Conservation (phyloP, 2,797 vertebrate species). For the Phataginus tricuspis region DNA sequence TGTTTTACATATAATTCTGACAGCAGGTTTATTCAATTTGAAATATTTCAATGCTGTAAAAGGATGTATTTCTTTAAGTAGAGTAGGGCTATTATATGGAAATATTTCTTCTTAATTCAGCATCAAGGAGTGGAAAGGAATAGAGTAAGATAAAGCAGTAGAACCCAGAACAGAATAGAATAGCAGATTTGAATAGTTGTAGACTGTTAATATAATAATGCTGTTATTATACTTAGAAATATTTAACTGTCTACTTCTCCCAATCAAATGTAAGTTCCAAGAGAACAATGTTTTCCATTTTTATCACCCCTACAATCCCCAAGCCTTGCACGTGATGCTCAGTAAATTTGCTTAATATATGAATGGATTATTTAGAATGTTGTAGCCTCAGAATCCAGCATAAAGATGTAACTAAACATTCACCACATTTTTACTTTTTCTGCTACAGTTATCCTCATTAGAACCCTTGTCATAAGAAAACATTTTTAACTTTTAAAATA, state of each 20-base stretch:
- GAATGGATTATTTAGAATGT: background rate
- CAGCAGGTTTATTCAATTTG: background rate
- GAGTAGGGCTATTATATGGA: background rate
- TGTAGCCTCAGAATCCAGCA: background rate
- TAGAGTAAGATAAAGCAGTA: background rate
- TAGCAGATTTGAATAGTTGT: background rate
- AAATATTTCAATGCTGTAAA: background rate
- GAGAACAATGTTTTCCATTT: background rate
- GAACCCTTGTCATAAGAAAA: background rate
- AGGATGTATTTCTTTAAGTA: background rate
- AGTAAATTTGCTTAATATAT: background rate
- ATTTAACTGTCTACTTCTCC: background rate
- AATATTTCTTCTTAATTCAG: background rate
- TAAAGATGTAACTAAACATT: background rate
- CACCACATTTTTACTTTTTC: background rate
- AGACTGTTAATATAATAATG: background rate
- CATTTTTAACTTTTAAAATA: slow-evolving; percentile 44
- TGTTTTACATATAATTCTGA: background rate
- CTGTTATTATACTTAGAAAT: background rate
- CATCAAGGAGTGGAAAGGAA: background rate
- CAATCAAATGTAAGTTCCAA: background rate
- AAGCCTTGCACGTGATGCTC: background rate
- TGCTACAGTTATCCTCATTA: background rate
- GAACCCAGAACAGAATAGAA: background rate
- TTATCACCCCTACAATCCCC: background rate